phyloP scores from a whole-genome alignment of 2,797 vertebrate genomes.

The Betta splendens region DNA sequence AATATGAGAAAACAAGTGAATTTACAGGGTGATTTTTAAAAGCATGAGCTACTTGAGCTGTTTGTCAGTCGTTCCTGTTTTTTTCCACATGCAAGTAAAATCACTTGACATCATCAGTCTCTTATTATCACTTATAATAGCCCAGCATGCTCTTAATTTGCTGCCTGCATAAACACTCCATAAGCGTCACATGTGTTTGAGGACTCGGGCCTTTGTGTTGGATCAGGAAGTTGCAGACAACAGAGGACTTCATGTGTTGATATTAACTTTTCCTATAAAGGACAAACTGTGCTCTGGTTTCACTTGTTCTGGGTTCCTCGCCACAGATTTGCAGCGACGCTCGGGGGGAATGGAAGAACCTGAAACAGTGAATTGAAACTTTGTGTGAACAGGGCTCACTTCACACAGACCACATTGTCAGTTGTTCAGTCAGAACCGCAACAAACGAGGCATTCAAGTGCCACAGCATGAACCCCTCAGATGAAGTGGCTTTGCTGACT shows the following conservation, averaged over 20 bases:
- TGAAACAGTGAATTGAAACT: slow-evolving; percentile 60
- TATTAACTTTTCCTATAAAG: slow-evolving; percentile 43
- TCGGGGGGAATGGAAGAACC: slow-evolving; percentile 48
- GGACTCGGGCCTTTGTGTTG: slow-evolving; percentile 5
- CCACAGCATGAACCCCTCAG: slow-evolving; percentile 32
- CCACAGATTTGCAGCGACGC: slow-evolving; percentile 44
- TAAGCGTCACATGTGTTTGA: slow-evolving; percentile 22
- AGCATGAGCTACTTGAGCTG: no score
- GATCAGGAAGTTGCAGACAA: slow-evolving; percentile 28
- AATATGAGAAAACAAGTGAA: no score
- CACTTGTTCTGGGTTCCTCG: slow-evolving; percentile 44
- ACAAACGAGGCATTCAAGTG: slow-evolving; percentile 66
- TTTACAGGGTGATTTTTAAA: no score
- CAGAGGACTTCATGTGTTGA: slow-evolving; percentile 12
- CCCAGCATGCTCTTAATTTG: slow-evolving; percentile 21
- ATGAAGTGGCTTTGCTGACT: slow-evolving; percentile 31
- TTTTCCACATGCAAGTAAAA: no score
- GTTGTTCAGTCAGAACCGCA: slow-evolving; percentile 45
- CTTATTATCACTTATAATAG: no score
- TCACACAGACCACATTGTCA: slow-evolving; percentile 71
- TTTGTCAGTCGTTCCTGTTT: no score
- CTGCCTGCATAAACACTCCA: slow-evolving; percentile 41
- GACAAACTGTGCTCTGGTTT: slow-evolving; percentile 39
- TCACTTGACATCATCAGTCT: no score
- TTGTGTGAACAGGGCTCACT: slow-evolving; percentile 43